Base-by-base conservation (phyloP, 2,113 vertebrate species). In the Prunella fulvescens region DNA sequence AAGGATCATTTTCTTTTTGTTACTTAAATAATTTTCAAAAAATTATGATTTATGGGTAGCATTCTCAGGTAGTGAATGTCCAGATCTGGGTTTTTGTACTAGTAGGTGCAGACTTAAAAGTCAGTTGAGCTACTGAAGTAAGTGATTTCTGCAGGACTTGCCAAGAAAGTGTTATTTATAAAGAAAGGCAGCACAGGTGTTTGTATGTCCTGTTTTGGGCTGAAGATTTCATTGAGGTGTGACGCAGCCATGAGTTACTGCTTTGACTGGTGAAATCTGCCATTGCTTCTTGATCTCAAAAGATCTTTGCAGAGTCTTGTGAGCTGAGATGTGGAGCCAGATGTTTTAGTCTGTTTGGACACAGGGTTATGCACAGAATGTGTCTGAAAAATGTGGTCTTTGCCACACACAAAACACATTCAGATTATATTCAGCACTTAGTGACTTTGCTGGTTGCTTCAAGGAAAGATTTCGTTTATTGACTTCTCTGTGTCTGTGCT, bases 231-330 rank as follows among this genome's bases (percentile, higher is more conserved):
- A 8, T 25, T 79, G n/a, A 76, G 15, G 14, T 88, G 24, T 50
- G 64, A n/a, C 8, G 3, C 29, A 93, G 19, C 14, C 29, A 9
- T 35, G 24, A 71, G 9, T 70, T 56, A 42, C 17, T 56, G 56
- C 19, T 61, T 76, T 2, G 0, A 14, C 6, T 60, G 33, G 14
- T 89, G 45, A 81, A 89, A 82, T 47, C 24, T 78, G 7, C 13
- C 22, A 2, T 25, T 73, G 35, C 20, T 60, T 45, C 40, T 53
- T 89, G 35, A 79, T 48, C 47, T 57, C 40, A 31, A 1, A 71
- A 86, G n/a, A 10, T 37, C 33, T 85, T 74, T 87, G 13, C 14
- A 29, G 19, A 31, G 3, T 64, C 26, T 31, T 0, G 0, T 22
- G 12, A 89, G 26, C 33, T 60, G 39, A 80, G 23, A 29, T 82